A percentile compares a stretch with the other conserved stretches of the same genome.
Conservation (phyloP, 2,113 vertebrate species). For the Megatriorchis doriae region DNA sequence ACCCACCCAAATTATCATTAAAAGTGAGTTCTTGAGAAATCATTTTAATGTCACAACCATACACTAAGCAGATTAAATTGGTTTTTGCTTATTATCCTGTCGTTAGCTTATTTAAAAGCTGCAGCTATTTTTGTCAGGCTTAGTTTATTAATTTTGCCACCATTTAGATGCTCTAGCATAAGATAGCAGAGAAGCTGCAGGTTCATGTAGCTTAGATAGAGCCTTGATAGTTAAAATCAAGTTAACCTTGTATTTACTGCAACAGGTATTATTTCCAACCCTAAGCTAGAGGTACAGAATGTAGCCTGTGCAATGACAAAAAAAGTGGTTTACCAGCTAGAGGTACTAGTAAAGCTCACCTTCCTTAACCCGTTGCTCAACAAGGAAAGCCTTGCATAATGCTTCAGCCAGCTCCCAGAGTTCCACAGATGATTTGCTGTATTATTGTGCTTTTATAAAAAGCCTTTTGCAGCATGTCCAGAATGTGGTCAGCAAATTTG, state of each 20-base stretch:
- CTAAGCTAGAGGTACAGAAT: background rate
- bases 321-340: background rate
- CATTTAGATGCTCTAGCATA: background rate
- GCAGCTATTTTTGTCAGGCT: background rate
- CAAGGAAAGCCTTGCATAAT: background rate
- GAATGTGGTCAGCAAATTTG: background rate
- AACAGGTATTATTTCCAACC: background rate
- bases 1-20: background rate
- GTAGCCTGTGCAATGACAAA: background rate
- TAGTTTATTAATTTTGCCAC: background rate
- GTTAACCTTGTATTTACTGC: background rate
- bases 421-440: background rate
- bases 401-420: background rate
- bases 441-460: background rate
- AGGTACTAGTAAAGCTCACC: background rate
- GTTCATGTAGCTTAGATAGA: background rate
- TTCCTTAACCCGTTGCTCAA: background rate
- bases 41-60: fast-evolving
- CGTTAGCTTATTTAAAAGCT: background rate
- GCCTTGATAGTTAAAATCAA: background rate
- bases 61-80: background rate
- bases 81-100: background rate
- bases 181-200: background rate
- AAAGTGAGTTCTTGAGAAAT: background rate
- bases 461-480: background rate